Conservation (phyloP, 2,888 invertebrate species). For the Trachelus iudaicus region DNA sequence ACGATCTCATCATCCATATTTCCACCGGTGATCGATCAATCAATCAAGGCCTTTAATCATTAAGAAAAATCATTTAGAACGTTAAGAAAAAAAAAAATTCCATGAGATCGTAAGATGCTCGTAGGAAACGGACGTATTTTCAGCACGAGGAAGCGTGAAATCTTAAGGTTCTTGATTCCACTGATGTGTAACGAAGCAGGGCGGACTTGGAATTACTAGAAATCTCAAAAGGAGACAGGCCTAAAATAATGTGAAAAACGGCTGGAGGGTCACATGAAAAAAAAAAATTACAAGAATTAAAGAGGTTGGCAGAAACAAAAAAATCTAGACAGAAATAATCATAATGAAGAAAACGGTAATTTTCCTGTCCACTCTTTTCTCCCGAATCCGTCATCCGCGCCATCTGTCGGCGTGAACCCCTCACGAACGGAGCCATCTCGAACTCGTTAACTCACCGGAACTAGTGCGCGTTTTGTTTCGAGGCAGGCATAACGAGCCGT, state of each 20-base stretch:
- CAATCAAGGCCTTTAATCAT: neutral
- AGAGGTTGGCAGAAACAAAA: neutral
- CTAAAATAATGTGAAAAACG: neutral
- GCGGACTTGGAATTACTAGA: neutral
- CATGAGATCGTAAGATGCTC: neutral
- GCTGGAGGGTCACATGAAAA: neutral
- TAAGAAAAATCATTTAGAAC: neutral
- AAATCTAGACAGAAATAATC: neutral
- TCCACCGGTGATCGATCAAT: neutral
- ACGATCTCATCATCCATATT: neutral
- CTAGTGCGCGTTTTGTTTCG: slow-evolving; percentile 1
- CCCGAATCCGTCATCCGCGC: neutral
- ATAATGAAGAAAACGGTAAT: neutral
- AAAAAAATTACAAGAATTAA: neutral
- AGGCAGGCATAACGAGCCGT: slow-evolving; percentile 2
- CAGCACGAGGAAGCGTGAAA: neutral
- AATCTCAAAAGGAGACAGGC: neutral
- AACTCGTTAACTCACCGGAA: slow-evolving; percentile 1
- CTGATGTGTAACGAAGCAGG: neutral
- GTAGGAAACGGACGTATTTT: neutral
- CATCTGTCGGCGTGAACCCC: neutral
- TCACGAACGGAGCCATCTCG: neutral
- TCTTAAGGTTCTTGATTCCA: neutral
- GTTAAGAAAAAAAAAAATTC: neutral
- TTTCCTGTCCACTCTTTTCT: neutral